Evolutionary conservation across 1,140 invertebrate species (phyloP).

Genomic region (Heliconius eleuchia): DNA sequence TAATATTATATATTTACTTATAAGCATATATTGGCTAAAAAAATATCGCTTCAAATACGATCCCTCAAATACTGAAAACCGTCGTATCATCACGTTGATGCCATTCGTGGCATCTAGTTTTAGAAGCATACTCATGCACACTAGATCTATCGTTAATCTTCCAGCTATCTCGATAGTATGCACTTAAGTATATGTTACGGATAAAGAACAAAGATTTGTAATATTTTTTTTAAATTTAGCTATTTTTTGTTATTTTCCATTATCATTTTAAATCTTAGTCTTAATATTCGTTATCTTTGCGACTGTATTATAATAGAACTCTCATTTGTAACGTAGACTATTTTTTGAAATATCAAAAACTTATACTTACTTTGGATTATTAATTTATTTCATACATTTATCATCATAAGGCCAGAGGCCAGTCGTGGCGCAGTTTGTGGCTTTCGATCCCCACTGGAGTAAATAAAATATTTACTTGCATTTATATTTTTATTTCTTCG

Average conservation of each 20-base stretch:
- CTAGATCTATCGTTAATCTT: neutral
- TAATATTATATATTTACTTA: neutral
- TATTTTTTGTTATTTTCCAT: neutral
- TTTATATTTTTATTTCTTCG: too few species aligned
- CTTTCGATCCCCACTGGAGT: too few species aligned
- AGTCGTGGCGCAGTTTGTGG: too few species aligned
- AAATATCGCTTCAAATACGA: neutral
- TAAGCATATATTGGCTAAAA: neutral
- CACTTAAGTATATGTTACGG: neutral
- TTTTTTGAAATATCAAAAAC: neutral
- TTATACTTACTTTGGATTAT: too few species aligned
- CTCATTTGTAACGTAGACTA: too few species aligned
- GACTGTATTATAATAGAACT: too few species aligned
- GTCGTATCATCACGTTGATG: neutral
- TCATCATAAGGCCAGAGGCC: too few species aligned
- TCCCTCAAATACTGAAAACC: neutral
- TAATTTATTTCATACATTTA: too few species aligned
- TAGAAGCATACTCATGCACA: neutral
- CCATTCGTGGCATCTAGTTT: neutral
- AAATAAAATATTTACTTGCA: too few species aligned
- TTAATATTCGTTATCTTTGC: too few species aligned
- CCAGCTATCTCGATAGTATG: neutral
- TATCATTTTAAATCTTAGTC: neutral
- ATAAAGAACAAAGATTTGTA: neutral
- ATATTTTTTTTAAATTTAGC: neutral